Percentiles rank a stretch among this genome's conserved stretches.
phyloP scores from a whole-genome alignment of 2,888 invertebrate genomes.

The Rhynchonema sp. region DNA sequence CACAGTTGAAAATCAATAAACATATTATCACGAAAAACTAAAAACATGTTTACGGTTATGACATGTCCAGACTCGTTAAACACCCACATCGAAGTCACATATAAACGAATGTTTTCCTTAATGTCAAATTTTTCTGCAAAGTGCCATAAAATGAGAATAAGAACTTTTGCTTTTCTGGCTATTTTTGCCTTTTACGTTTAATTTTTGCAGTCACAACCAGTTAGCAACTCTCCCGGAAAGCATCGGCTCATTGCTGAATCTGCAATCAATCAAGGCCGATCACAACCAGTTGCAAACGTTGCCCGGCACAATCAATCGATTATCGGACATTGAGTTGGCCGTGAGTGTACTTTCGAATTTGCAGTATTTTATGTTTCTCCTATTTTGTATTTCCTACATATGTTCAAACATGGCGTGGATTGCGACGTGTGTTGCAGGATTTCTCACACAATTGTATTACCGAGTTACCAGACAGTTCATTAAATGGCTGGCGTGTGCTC shows the following conservation, averaged over 20 bases:
- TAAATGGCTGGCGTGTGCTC: not conserved
- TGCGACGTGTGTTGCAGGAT: not conserved
- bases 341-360: not conserved
- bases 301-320: not conserved
- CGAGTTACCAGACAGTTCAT: not conserved
- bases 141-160: no score
- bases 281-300: not conserved
- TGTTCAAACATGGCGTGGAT: no score
- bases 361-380: not conserved
- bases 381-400: no score
- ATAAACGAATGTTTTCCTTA: no score
- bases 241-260: not conserved
- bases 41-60: no score
- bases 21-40: no score
- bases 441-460: not conserved
- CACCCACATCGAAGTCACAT: no score
- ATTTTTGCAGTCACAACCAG: not conserved
- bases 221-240: not conserved
- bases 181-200: no score
- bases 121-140: no score
- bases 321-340: not conserved
- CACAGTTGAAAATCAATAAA: no score
- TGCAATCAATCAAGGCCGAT: not conserved
- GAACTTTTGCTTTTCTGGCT: no score
- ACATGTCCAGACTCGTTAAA: no score